Base-by-base conservation (phyloP, 2,797 vertebrate genomes). In the Bufotes viridis region DNA sequence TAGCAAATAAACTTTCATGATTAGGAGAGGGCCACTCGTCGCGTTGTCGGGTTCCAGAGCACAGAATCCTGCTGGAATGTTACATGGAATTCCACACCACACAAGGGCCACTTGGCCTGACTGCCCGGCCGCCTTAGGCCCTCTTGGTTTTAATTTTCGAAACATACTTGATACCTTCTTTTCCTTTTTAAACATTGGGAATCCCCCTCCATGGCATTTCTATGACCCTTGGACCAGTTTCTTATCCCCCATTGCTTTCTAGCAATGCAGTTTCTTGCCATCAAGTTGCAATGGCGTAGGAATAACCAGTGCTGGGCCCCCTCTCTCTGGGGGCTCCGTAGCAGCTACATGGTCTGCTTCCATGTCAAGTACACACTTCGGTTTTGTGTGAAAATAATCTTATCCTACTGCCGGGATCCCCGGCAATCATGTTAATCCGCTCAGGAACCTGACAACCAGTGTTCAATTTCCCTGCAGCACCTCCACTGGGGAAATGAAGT, bases 11-110 rank as follows among this genome's bases (percentile, higher is more conserved):
- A 3, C 67, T 78, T 90, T 78, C 81, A 34, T 34, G 82, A 51
- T 65, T 86, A 42, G 26, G n/a, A 87, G 78, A 70, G 85, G 65
- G 83, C 70, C 83, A 85, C 76, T 86, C 49, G 55, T 15, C 58
- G 0, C 1, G n/a, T 63, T 49, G 29, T 60, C 34, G 24, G 34
- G 82, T 60, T 84, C 57, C 61, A 49, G 69, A n/a, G 24, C 70
- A n/a, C 67, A 7, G 82, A 74, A 58, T 84, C 26, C 22, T 7
- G 29, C 14, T 1, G 55, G 26, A 74, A 58, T 42, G 17, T 34
- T 75, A n/a, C 34, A 12, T 34, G 14, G 53, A 75, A 84, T 82
- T 82, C 42, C 80, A 17, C 61, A 51, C 63, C 61, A 1, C n/a
- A 67, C 14, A 58, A 60, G 67, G 14, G 82, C 55, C 82, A 42